Evolutionary conservation across 2,113 vertebrate genomes (phyloP).

Genomic region (Fukomys damarensis): DNA sequence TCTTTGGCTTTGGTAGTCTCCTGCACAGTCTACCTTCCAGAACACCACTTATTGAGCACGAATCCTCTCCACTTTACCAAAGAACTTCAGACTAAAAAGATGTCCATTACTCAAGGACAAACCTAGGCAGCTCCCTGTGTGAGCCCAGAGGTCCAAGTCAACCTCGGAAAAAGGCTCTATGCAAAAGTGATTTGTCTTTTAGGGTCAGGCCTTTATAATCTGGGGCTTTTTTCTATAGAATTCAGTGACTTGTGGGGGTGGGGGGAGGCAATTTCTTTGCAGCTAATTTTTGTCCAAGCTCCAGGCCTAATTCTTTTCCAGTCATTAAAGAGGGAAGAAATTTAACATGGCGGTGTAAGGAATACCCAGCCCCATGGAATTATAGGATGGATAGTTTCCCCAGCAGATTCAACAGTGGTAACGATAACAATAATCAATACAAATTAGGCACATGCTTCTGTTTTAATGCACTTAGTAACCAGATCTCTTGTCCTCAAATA

Average conservation of each 20-base stretch:
- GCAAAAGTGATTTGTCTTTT: neutral
- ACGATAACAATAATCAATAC: constrained; percentile 80
- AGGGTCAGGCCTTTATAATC: neutral
- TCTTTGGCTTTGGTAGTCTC: neutral
- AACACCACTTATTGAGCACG: neutral
- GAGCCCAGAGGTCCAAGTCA: neutral
- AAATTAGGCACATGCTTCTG: constrained; percentile 81
- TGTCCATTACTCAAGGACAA: neutral
- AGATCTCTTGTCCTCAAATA: constrained; percentile 73
- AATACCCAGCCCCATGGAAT: constrained; percentile 60
- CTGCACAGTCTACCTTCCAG: neutral
- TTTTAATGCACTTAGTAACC: constrained; percentile 84
- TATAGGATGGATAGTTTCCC: constrained; percentile 56
- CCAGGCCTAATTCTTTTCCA: constrained; percentile 15
- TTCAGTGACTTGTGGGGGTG: neutral
- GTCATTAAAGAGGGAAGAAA: constrained; percentile 48
- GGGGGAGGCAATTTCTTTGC: neutral
- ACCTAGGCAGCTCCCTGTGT: neutral
- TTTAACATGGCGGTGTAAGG: constrained; percentile 61
- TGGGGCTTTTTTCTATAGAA: neutral
- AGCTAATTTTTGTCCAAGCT: constrained; percentile 53
- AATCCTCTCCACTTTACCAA: neutral
- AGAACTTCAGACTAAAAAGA: neutral
- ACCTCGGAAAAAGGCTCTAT: neutral
- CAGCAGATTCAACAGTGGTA: constrained; percentile 68